Evolutionary conservation across 2,888 invertebrate genomes (phyloP), one percentile per base, ranked within the genome.

Genomic region (Diadegma fenestrale): DNA sequence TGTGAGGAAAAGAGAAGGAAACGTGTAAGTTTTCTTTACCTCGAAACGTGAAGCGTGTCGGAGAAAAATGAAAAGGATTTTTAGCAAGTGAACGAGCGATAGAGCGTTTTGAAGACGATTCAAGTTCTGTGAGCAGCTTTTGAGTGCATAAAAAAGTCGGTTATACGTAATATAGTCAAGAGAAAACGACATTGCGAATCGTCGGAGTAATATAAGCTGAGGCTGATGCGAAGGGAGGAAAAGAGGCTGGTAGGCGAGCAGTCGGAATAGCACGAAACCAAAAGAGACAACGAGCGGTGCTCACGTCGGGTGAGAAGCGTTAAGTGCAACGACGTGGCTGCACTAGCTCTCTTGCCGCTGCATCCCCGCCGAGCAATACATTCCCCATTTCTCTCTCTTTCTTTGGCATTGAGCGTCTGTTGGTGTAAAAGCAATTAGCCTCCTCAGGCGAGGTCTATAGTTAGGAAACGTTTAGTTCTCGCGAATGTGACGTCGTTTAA

Each of bases 391-490:
- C 64, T 61, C 54, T 45, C 61, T 66, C 43, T 78, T 61, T 37
- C 37, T 69, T 61, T 41, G 71, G 54, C 72, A 26, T 58, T 26
- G 58, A 26, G 48, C 54, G 30, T 76, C 73, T 76, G 78, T 78
- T 85, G 80, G 71, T 86, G 87, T 84, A 84, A 84, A 88, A 87
- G 87, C 86, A 87, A 88, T 86, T 87, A 88, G 87, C 84, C 58
- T 84, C 81, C 77, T 84, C 75, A 69, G 68, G 76, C 72, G 48
- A 73, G 82, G 83, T 85, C 85, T 87, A 82, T 87, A 88, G 87
- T 88, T 85, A 84, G 85, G 82, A 81, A 85, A 87, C 76, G 82
- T 71, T 80, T 84, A 68, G 78, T 58, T 84, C 81, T 68, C 68
- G 61, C 61, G 48, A 71, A 77, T 72, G 78, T 26, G 78, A 26